These are phyloP conservation scores for Drosophila nasuta DNA, from an alignment of 1,140 invertebrate genomes.

Conservation along the genomic window DNA sequence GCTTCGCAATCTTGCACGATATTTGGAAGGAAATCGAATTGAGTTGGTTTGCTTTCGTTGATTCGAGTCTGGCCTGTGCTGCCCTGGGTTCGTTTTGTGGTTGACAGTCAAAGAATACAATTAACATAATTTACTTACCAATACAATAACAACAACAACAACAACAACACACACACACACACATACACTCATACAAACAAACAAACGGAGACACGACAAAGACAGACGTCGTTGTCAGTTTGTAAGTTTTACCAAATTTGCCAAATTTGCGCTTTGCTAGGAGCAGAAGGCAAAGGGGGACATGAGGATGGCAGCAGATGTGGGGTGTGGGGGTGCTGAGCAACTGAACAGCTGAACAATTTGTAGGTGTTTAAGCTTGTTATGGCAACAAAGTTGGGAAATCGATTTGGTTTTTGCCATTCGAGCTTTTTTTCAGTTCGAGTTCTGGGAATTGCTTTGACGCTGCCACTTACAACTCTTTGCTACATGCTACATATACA, in stretches of 20 bases:
- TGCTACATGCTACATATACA: slow-evolving; percentile 8
- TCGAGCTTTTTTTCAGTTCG: slow-evolving; percentile 2
- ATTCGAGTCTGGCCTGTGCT: slow-evolving; percentile 8
- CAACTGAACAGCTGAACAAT: slow-evolving; percentile 14
- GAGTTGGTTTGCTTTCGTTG: neutral
- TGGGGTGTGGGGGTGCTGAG: slow-evolving; percentile 15
- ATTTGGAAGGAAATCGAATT: neutral
- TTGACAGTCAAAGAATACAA: slow-evolving; percentile 75
- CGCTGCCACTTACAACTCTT: slow-evolving; percentile 13
- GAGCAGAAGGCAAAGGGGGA: too few species aligned
- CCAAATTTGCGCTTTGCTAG: slow-evolving; percentile 60
- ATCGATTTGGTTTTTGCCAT: slow-evolving; percentile 59
- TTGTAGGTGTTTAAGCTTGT: slow-evolving; percentile 45
- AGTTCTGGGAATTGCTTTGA: slow-evolving; percentile 33
- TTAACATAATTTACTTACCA: slow-evolving; percentile 80
- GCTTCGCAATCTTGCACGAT: neutral
- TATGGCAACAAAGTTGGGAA: slow-evolving; percentile 47
- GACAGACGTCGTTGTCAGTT: slow-evolving; percentile 43
- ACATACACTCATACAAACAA: neutral
- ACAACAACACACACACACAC: neutral
- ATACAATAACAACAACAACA: slow-evolving; percentile 49
- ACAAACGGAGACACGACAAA: slow-evolving; percentile 60
- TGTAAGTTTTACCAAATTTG: slow-evolving; percentile 75
- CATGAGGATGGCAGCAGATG: neutral
- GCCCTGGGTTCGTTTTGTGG: slow-evolving; percentile 29